Evolutionary conservation across 2,888 invertebrate species (phyloP), one percentile per base, ranked within the genome.

Genomic region (Metallyticus violacea): DNA sequence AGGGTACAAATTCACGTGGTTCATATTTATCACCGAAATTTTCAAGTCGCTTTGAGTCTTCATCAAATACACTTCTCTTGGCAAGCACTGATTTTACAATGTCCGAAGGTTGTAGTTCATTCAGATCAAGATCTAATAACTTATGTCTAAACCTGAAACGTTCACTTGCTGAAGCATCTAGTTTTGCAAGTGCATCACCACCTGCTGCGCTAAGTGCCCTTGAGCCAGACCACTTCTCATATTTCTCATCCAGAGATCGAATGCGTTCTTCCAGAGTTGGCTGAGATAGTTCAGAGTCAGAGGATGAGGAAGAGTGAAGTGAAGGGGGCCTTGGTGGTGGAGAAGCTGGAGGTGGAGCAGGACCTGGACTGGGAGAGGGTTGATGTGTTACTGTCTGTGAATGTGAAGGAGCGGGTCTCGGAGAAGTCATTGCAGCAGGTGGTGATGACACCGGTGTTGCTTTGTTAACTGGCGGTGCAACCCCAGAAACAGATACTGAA

Each of bases 51-150:
- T 98, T 98, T 78, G 97, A 95, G 91, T 99, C 99, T 91, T 99
- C 99, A 91, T 99, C 99, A 92, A 99, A 99, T 85, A 99, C 97
- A 85, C 98, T 98, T 88, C 97, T 95, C 91, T 97, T 97, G 6
- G 98, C 97, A 90, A 99, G 93, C 90, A 99, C 94, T 28, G 97
- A 97, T 90, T 97, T 97, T 77, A 98, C 97, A 90, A 99, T 98
- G 90, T 98, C 98, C 28, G 98, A 98, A 0, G 98, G 98, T 91
- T 98, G 97, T 87, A 97, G 94, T 90, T 96, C 96, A 90, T 95
- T 95, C 88, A 96, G 94, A 90, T 97, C 97, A 78, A 97, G 93
- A 90, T 97, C 97, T 79, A 97, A 93, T 86, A 97, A 93, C 90
- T 96, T 95, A 90, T 96, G 96, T 26, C 95, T 93, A 76, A 95